Base-by-base conservation (phyloP, 1,140 invertebrate species). In the Hycleus phaleratus region DNA sequence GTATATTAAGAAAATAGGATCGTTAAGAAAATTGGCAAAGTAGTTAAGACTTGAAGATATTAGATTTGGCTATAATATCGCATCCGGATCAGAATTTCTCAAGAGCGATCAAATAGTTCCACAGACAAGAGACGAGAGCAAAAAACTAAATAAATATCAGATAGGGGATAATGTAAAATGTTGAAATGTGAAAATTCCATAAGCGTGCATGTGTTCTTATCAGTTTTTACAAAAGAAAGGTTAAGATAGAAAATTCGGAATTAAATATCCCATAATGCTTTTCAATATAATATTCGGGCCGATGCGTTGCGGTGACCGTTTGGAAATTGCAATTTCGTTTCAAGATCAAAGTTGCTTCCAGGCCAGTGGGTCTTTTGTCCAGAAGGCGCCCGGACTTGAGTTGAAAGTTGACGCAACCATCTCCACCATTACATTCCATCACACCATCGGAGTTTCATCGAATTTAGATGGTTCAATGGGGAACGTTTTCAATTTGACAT, bases 301-400 rank as follows among this genome's bases (percentile, higher is more conserved):
- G 63, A 57, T 66, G 64, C 60, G 62, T 67, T 68, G 67, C 63
- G 66, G 68, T 68, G 63, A 66, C 65, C 66, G 65, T 66, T 70
- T 68, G 65, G 65, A 70, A 70, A 70, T 70, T 67, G 68, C 68
- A 70, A 70, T 70, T 70, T 68, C 68, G 68, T 64, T 66, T 64
- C 67, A 55, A 67, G 68, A 70, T 70, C 68, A 70, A 70, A 70
- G 68, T 65, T 68, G 61, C 58, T 63, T 63, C 65, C 65, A 55
- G 63, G 49, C 63, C 64, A 60, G 12, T 57, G 65, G 60, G 59
- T 54, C 62, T 61, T 68, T 70, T 70, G 66, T 67, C 61, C 66
- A 48, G 46, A 46, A 61, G 52, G 49, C 56, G 58, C 54, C 60
- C 46, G 49, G 61, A 52, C 49, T 49, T 32, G 32, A 32, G 40